These are phyloP conservation scores for Oceanodroma tethys DNA, from an alignment of 2,113 vertebrate genomes.

Conservation along the genomic window DNA sequence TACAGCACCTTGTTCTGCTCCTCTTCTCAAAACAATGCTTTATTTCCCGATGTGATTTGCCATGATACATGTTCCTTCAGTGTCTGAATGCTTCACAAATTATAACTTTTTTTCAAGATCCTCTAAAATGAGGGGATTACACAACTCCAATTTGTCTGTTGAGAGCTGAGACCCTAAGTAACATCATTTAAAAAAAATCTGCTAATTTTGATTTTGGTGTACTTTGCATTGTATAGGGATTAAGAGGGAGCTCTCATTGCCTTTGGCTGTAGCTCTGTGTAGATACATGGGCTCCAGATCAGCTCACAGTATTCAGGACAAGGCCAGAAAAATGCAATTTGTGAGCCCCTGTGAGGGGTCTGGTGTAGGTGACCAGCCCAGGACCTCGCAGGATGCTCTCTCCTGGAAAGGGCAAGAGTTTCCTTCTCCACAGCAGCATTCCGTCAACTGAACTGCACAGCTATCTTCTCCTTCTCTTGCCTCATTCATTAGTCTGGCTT, in stretches of 20 bases:
- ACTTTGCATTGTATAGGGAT: not conserved
- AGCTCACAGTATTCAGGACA: not conserved
- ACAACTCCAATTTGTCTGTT: not conserved
- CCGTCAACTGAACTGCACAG: not conserved
- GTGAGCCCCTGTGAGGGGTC: not conserved
- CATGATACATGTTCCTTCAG: not conserved
- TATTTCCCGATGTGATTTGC: not conserved
- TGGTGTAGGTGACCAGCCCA: fast-evolving
- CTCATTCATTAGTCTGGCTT: not conserved
- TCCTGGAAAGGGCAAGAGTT: not conserved
- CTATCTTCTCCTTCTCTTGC: not conserved
- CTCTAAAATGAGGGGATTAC: not conserved
- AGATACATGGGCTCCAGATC: not conserved
- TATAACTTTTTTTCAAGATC: not conserved
- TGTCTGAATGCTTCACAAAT: not conserved
- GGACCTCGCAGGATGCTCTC: not conserved
- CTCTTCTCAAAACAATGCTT: not conserved
- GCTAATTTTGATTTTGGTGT: not conserved
- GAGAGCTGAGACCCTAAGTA: not conserved
- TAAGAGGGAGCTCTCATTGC: not conserved
- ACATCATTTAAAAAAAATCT: not conserved
- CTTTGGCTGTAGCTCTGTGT: not conserved
- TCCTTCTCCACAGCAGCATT: not conserved
- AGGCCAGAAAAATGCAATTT: not conserved
- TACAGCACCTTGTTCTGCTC: not conserved